Conservation (phyloP, 2,113 vertebrate species). For the Hiodon alosoides region DNA sequence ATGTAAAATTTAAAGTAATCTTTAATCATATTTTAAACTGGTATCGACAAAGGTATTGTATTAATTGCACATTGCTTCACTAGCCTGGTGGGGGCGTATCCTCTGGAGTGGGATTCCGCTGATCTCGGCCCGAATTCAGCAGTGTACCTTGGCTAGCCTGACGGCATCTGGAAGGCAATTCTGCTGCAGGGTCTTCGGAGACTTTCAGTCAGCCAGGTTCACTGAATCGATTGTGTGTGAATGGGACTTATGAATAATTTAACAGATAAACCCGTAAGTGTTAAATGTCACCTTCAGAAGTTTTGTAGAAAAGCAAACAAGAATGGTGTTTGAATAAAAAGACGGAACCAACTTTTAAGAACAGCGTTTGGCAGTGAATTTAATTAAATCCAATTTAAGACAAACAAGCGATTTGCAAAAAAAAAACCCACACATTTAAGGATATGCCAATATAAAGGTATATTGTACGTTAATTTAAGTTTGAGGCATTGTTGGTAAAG, state of each 20-base stretch:
- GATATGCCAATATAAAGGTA: too few species aligned
- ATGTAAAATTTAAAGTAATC: background rate
- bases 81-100: constrained; percentile 15
- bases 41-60: background rate
- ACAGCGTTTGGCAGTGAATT: too few species aligned
- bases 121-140: constrained; percentile 1
- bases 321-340: background rate
- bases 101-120: constrained; percentile 23
- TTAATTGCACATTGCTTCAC: background rate
- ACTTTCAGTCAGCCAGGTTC: background rate
- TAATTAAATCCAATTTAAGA: too few species aligned
- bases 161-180: background rate
- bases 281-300: constrained; percentile 39
- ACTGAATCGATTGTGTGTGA: constrained; percentile 27
- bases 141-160: constrained; percentile 10
- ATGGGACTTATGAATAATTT: constrained; percentile 37
- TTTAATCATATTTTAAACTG: background rate
- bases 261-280: constrained; percentile 14
- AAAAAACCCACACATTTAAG: too few species aligned
- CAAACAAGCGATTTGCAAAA: too few species aligned
- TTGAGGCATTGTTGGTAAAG: background rate
- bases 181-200: background rate
- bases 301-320: constrained; percentile 19
- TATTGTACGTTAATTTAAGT: too few species aligned
- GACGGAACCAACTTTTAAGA: background rate